Base-by-base conservation (phyloP, 1,140 invertebrate species). In the Varroa destructor region DNA sequence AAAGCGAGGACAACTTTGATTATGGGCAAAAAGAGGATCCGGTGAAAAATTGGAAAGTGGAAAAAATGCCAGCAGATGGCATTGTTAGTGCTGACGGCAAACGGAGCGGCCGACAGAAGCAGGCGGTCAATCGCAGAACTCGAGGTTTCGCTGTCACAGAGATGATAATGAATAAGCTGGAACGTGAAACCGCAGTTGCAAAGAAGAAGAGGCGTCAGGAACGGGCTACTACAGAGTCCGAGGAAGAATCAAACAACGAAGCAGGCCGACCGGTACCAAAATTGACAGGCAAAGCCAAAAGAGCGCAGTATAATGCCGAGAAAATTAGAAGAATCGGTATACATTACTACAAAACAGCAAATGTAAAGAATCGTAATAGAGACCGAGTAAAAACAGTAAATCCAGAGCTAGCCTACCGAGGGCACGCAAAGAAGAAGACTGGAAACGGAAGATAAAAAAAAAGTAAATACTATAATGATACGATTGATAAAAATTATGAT, bases 341-440 rank as follows among this genome's bases (percentile, higher is more conserved):
- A 77, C 90, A 94, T 80, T 97, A 95, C 78, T 97, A 97, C 80
- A 87, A 91, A 82, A 85, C 88, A 43, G 84, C 87, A 1, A 94
- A 96, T 84, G 92, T 96, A 43, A 97, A 97, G 79, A 96, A 93
- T 78, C 84, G 85, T 73, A 90, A 88, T 79, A 83, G 85, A 8
- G 76, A 77, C 4, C 74, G 61, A 73, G 75, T 74, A 64, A 58
- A 64, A 54, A 73, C 58, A 54, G 71, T 71, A 46, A 71, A 76
- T 42, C 56, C 71, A 71, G 75, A 73, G 43, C 74, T 74, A 42
- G 75, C 74, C n/a, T 72, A 70, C 43, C 71, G 75, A 42, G 75
- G 75, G n/a, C 75, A 76, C 72, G 56, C 57, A 25, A 76, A 76
- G 64, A 76, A 76, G 61, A 72, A 72, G 55, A 12, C 51, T 51